A percentile compares a stretch with the other conserved stretches of the same genome.
Evolutionary conservation across 2,113 vertebrate genomes (phyloP).

Genomic region (Urocynchramus pylzowi): DNA sequence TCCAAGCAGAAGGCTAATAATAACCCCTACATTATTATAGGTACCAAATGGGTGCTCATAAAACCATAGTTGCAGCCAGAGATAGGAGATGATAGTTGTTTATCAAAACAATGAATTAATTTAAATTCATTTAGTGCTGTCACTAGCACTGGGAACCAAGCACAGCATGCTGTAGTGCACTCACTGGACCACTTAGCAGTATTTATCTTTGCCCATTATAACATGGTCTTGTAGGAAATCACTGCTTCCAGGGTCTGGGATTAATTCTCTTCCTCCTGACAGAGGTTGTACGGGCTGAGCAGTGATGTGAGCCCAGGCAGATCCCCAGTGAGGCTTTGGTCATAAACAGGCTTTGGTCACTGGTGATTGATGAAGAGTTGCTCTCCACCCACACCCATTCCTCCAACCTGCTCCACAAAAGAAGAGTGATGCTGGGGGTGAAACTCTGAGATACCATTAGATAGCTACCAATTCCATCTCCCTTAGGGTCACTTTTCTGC

Average conservation of each 20-base stretch:
- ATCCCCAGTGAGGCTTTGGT: not conserved
- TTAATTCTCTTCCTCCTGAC: not conserved
- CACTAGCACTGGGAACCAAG: not conserved
- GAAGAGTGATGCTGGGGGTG: not conserved
- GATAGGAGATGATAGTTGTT: not conserved
- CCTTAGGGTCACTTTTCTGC: not conserved
- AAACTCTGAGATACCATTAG: not conserved
- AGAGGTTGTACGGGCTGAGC: not conserved
- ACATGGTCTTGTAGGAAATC: not conserved
- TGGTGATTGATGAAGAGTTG: not conserved
- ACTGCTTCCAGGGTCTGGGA: not conserved
- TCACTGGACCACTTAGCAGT: not conserved
- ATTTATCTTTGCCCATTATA: not conserved
- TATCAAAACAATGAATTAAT: not conserved
- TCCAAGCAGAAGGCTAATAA: slow-evolving; percentile 39
- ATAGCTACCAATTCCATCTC: not conserved
- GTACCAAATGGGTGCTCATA: not conserved
- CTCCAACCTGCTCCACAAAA: not conserved
- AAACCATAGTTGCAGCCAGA: slow-evolving; percentile 1
- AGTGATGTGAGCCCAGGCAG: not conserved
- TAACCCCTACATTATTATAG: not conserved
- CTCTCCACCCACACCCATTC: not conserved
- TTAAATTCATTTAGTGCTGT: not conserved
- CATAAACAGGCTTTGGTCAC: not conserved
- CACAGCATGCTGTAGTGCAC: not conserved